Base-by-base conservation (phyloP, 2,888 invertebrate species). In the Lithophane socia region DNA sequence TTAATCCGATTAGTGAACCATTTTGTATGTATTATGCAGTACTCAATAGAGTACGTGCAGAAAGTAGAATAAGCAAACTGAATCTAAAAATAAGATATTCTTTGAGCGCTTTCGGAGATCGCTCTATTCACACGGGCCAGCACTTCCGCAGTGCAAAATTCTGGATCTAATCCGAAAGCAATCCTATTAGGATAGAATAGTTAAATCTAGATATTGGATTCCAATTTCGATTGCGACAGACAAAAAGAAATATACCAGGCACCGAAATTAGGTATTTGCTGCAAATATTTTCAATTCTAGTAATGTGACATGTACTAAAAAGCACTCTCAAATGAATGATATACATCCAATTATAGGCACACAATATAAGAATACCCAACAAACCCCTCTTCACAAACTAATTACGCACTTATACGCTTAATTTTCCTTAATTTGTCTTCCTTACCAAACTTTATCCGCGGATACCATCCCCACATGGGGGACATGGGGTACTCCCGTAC, bases 361-460 rank as follows among this genome's bases (percentile, higher is more conserved):
- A 58, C 61, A 72, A 77, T 67, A 52, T 42, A 44, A 67, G 9
- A 56, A 56, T n/a, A 24, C 37, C 29, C n/a, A 69, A 61, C 29
- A 61, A 47, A 60, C 21, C 29, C 60, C 13, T n/a, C 49, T 64
- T 69, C 8, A 13, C n/a, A 56, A 58, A 73, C 24, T 75, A 75
- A 82, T 75, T 47, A 73, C 52, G 42, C n/a, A 64, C 72, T 75
- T 69, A 66, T 73, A 24, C 21, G 16, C 64, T 60, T 78, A 75
- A 84, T 78, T 63, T 70, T 66, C 65, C 64, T 78, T 70, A 73
- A 86, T 84, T 85, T 73, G 70, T 82, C 83, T 85, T 78, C 71
- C 63, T 68, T 66, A 52, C 63, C 56, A 54, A 78, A 63, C 69
- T 78, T 78, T 37, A 82, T 83, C 83, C 65, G 16, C 8, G 56